phyloP scores from a whole-genome alignment of 2,113 vertebrate species.

The Meriones unguiculatus region DNA sequence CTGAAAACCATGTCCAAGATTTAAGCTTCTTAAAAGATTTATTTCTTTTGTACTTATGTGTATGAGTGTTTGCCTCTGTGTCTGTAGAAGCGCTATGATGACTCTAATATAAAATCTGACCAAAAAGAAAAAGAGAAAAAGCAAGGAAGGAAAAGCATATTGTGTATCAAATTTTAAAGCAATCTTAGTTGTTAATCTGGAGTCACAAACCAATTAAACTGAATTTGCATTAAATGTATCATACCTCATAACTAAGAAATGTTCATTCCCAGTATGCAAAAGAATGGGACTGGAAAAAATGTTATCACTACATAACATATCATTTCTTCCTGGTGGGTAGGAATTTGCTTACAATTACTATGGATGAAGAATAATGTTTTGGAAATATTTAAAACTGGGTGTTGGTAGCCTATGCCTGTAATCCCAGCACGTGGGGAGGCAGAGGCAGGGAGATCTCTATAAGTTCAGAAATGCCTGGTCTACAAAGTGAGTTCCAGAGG shows the following conservation, averaged over 20 bases:
- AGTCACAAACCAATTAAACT: neutral
- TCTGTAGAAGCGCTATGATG: neutral
- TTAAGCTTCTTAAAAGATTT: neutral
- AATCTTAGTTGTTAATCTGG: conserved; percentile 18
- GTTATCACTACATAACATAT: neutral
- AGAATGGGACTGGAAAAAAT: conserved; percentile 19
- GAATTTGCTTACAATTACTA: neutral
- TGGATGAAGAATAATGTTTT: neutral
- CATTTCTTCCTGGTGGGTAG: neutral
- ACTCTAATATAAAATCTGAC: neutral
- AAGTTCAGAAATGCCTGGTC: too few species aligned
- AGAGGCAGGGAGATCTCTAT: too few species aligned
- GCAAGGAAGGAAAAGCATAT: neutral
- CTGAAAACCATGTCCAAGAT: neutral
- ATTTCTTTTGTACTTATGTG: neutral
- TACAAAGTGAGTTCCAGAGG: too few species aligned
- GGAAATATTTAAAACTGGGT: neutral
- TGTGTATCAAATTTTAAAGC: neutral
- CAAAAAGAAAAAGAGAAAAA: neutral
- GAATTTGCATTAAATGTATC: neutral
- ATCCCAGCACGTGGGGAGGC: too few species aligned
- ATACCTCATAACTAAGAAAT: neutral
- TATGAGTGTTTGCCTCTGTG: neutral
- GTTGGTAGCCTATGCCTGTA: too few species aligned
- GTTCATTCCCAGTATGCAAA: neutral